A percentile compares a stretch with the other conserved stretches of the same genome.
These are phyloP conservation scores for Pinctada fucata DNA, from an alignment of 2,888 invertebrate species.

Conservation along the genomic window DNA sequence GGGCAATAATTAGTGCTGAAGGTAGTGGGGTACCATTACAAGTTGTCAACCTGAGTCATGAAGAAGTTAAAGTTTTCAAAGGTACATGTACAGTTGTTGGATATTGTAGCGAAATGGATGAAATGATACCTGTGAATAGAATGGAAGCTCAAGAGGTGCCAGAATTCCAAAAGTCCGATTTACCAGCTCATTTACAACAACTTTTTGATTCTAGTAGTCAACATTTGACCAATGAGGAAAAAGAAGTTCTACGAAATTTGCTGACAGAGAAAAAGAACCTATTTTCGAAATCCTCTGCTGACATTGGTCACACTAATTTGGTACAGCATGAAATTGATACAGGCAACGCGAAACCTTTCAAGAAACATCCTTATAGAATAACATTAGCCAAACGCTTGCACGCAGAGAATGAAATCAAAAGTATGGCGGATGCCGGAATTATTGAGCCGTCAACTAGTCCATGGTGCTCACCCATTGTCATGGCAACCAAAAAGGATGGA, in stretches of 20 bases:
- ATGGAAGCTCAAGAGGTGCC: not conserved
- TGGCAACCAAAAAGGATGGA: too few relatives aligned
- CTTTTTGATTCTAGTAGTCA: too few relatives aligned
- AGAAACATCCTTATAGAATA: not conserved
- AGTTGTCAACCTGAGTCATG: not conserved
- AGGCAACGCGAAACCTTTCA: not conserved
- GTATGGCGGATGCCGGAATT: conserved; percentile 19
- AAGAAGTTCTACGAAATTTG: too few relatives aligned
- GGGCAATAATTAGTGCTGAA: not conserved
- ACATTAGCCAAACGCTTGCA: conserved; percentile 1
- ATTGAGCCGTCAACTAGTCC: conserved; percentile 15
- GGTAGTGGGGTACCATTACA: not conserved
- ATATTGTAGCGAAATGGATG: not conserved
- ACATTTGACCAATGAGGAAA: too few relatives aligned
- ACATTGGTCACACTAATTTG: conserved; percentile 34
- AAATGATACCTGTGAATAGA: too few relatives aligned
- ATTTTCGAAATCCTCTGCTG: conserved; percentile 26
- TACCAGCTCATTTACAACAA: too few relatives aligned
- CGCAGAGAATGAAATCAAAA: conserved; percentile 10
- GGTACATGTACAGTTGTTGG: too few relatives aligned
- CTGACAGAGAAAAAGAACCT: conserved; percentile 29
- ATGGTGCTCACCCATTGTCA: not conserved
- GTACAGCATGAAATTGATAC: not conserved
- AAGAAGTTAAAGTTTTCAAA: not conserved
- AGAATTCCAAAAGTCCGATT: too few relatives aligned